phyloP scores from a whole-genome alignment of 2,888 invertebrate species.

The Hirudinaria manillensis region DNA sequence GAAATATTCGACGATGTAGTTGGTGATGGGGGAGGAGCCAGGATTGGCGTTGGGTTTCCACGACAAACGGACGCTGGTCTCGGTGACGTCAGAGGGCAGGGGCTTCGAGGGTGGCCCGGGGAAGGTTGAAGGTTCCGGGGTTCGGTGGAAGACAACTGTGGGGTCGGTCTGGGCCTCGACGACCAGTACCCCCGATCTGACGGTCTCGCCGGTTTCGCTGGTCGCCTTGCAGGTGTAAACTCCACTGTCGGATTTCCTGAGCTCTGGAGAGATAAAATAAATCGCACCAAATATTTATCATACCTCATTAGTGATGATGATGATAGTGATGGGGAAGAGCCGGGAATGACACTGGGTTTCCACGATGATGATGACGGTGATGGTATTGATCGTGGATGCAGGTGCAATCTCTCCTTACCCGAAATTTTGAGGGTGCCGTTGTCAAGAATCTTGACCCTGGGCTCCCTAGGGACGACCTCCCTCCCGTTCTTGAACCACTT shows the following conservation, averaged over 20 bases:
- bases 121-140: constrained; percentile 42
- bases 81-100: constrained; percentile 37
- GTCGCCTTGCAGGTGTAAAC: constrained; percentile 77
- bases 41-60: constrained; percentile 41
- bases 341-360: too few species aligned
- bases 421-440: constrained; percentile 35
- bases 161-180: constrained; percentile 58
- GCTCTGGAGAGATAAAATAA: too few species aligned
- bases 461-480: constrained; percentile 27
- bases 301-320: neutral
- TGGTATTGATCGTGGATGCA: too few species aligned
- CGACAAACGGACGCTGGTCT: constrained; percentile 39
- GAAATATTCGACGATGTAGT: constrained; percentile 42
- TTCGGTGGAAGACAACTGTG: constrained; percentile 47
- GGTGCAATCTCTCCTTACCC: constrained; percentile 11
- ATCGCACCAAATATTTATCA: constrained; percentile 22
- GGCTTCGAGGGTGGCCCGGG: constrained; percentile 41
- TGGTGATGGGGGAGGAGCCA: constrained; percentile 40
- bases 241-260: constrained; percentile 65
- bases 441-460: constrained; percentile 32
- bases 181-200: constrained; percentile 62
- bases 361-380: too few species aligned
- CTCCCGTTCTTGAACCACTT: constrained; percentile 61
- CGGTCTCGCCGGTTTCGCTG: constrained; percentile 70
- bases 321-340: too few species aligned